Conservation (phyloP, 2,113 vertebrate species). For the human (Homo sapiens) region DNA sequence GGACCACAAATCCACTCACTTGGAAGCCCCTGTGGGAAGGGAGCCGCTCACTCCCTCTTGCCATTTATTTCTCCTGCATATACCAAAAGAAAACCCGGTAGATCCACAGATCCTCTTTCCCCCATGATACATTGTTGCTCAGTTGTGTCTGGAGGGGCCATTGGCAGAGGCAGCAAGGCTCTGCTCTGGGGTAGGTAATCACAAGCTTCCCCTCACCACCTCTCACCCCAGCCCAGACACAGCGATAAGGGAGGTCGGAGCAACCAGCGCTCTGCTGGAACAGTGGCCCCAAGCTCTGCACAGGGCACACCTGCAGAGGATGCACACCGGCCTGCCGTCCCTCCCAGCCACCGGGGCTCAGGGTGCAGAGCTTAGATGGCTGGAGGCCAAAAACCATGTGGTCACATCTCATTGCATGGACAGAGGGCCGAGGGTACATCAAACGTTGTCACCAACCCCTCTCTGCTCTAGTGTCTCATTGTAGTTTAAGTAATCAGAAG, state of each 20-base stretch:
- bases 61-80: not conserved
- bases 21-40: fast-evolving
- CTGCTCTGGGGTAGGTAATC: not conserved
- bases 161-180: not conserved
- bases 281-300: not conserved
- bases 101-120: too few species aligned
- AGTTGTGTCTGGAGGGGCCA: not conserved
- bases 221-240: not conserved
- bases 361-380: not conserved
- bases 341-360: too few species aligned
- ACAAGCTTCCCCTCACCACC: too few species aligned
- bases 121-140: too few species aligned
- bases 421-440: not conserved
- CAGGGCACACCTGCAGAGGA: not conserved
- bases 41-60: too few species aligned
- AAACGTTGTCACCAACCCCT: too few species aligned
- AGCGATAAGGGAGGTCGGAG: not conserved
- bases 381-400: too few species aligned
- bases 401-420: fast-evolving
- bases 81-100: too few species aligned
- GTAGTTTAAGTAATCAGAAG: not conserved
- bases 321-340: too few species aligned
- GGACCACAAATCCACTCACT: fast-evolving
- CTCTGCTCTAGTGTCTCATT: not conserved
- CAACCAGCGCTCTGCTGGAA: not conserved